Conservation (phyloP, 2,888 invertebrate species). For the Aleiodes leptofemur region DNA sequence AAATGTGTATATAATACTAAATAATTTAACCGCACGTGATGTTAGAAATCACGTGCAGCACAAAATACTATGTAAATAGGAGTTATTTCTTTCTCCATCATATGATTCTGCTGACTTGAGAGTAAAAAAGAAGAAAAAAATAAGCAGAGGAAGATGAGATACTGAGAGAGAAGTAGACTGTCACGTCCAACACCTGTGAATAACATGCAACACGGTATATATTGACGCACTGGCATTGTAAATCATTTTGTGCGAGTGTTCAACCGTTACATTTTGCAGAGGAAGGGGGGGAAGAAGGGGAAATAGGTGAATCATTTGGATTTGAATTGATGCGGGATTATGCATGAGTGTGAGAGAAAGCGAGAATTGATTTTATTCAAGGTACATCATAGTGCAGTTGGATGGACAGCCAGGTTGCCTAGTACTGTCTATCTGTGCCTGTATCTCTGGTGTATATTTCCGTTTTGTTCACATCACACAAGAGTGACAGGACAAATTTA, state of each 20-base stretch:
- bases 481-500: slow-evolving; percentile 28
- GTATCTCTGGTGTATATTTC: slow-evolving; percentile 17
- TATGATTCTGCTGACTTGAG: slow-evolving; percentile 4
- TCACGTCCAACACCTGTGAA: slow-evolving; percentile 46
- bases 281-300: not conserved
- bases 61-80: slow-evolving; percentile 27
- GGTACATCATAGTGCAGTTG: slow-evolving; percentile 9
- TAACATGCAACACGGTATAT: slow-evolving; percentile 14
- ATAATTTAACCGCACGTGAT: slow-evolving; percentile 17
- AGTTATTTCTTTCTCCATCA: not conserved
- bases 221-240: slow-evolving; percentile 21
- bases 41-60: slow-evolving; percentile 8
- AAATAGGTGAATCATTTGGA: slow-evolving; percentile 23
- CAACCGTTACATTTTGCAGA: not conserved
- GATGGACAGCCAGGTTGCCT: slow-evolving; percentile 23
- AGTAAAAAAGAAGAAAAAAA: not conserved
- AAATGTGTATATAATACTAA: slow-evolving; percentile 9
- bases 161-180: slow-evolving; percentile 24
- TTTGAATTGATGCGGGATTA: slow-evolving; percentile 22
- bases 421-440: not conserved
- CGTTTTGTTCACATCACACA: slow-evolving; percentile 7
- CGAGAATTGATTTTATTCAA: slow-evolving; percentile 24
- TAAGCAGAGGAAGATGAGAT: slow-evolving; percentile 10
- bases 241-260: slow-evolving; percentile 19
- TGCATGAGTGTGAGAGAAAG: not conserved